These are phyloP conservation scores for Blennius ocellaris DNA, from an alignment of 2,113 vertebrate genomes.

Conservation along the genomic window DNA sequence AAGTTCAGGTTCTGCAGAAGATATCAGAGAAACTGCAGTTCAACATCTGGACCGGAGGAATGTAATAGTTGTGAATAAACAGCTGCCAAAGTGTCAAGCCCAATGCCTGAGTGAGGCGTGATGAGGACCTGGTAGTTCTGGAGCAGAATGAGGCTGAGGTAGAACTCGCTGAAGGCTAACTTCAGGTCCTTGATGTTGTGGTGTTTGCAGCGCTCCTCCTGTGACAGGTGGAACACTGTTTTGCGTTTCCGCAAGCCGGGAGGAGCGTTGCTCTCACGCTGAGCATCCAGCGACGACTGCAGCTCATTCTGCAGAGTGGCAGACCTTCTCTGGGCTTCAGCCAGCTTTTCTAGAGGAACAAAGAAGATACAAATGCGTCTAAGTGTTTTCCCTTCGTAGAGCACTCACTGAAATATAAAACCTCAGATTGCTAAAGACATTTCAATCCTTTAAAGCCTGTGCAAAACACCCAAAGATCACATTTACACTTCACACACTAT, in stretches of 20 bases:
- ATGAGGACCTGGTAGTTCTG: conserved; percentile 96
- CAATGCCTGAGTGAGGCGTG: background rate
- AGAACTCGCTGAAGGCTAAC: conserved; percentile 99
- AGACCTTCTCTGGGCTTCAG: conserved; percentile 94
- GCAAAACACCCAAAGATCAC: too few relatives aligned
- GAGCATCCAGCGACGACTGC: conserved; percentile 94
- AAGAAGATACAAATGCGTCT: background rate
- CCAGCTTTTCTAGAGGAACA: conserved; percentile 90
- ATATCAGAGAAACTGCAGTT: background rate
- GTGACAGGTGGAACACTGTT: conserved; percentile 93
- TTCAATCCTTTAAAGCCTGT: too few relatives aligned
- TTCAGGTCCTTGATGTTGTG: conserved; percentile 98
- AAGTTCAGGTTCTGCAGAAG: conserved; percentile 95
- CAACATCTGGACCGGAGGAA: background rate
- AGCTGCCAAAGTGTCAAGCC: background rate
- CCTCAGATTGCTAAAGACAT: too few relatives aligned
- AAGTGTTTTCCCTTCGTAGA: too few relatives aligned
- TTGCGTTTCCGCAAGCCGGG: conserved; percentile 89
- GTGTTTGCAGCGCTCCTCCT: conserved; percentile 95
- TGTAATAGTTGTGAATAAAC: background rate
- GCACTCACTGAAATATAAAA: too few relatives aligned
- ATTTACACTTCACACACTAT: too few relatives aligned
- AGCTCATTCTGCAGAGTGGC: conserved; percentile 96
- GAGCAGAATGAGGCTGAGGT: conserved; percentile 99
- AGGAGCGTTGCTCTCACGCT: conserved; percentile 89